These are phyloP conservation scores for Brachionus sp. DNA, from an alignment of 1,140 invertebrate species.

Conservation along the genomic window DNA sequence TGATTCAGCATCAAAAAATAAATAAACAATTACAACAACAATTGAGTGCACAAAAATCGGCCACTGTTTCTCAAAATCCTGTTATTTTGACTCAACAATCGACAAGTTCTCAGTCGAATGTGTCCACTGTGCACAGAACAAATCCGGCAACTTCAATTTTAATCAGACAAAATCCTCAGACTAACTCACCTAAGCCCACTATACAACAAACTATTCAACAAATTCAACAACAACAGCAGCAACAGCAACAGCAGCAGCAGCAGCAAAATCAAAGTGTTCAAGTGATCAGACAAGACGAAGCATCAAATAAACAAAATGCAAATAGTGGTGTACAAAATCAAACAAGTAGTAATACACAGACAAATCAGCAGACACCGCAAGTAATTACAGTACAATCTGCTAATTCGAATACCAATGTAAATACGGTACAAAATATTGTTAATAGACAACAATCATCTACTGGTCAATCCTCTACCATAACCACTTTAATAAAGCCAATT, in stretches of 20 bases:
- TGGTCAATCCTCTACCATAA: neutral
- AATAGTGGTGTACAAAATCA: neutral
- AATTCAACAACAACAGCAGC: slow-evolving; percentile 39
- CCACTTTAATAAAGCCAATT: slow-evolving; percentile 28
- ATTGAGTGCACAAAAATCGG: neutral
- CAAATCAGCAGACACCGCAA: neutral
- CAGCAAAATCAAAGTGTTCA: slow-evolving; percentile 19
- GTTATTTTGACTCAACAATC: neutral
- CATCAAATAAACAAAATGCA: neutral
- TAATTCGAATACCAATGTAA: neutral
- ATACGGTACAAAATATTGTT: neutral
- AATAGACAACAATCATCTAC: neutral
- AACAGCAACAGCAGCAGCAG: slow-evolving; percentile 33
- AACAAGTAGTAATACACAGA: neutral
- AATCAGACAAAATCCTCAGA: neutral
- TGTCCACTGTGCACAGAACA: neutral
- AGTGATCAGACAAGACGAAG: neutral
- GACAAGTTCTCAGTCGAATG: neutral
- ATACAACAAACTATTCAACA: slow-evolving; percentile 4
- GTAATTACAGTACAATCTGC: neutral
- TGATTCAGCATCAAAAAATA: neutral
- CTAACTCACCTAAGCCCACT: neutral
- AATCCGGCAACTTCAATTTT: neutral
- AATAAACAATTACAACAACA: slow-evolving; percentile 30
- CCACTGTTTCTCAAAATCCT: neutral